A percentile compares a stretch with the other conserved stretches of the same genome.
Conservation (phyloP, 2,888 invertebrate species). For the Andricus curvator region DNA sequence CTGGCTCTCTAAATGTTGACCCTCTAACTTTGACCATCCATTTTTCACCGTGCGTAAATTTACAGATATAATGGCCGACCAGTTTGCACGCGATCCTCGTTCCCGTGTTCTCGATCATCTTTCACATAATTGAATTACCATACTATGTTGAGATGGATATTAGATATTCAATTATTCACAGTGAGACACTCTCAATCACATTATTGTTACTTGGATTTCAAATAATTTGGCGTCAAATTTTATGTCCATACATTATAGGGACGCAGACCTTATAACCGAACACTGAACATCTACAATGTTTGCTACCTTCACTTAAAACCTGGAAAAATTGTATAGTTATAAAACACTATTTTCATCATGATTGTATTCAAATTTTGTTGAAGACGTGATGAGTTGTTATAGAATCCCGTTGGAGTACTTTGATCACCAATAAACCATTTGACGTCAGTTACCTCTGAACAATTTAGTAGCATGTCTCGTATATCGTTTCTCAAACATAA, state of each 20-base stretch:
- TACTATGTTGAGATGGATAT: neutral
- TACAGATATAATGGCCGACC: constrained; percentile 62
- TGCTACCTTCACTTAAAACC: too few species aligned
- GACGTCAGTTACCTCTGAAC: neutral
- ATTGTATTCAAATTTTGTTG: neutral
- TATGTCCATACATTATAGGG: too few species aligned
- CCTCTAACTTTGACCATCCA: too few species aligned
- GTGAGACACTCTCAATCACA: too few species aligned
- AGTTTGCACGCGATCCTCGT: constrained; percentile 59
- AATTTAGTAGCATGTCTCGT: neutral
- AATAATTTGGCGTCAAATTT: too few species aligned
- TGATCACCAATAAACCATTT: neutral
- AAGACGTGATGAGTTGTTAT: neutral
- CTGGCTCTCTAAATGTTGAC: too few species aligned
- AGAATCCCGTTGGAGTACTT: neutral
- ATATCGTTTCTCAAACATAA: constrained; percentile 25
- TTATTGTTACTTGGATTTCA: too few species aligned
- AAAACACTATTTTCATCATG: neutral
- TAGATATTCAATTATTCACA: neutral
- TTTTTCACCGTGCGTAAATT: too few species aligned
- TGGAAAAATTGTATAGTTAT: too few species aligned
- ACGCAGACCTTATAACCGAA: too few species aligned
- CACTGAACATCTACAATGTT: too few species aligned
- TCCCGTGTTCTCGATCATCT: constrained; percentile 55
- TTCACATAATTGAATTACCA: constrained; percentile 39